Percentiles rank a stretch among this genome's conserved stretches.
Evolutionary conservation across 1,140 invertebrate species (phyloP).

Genomic region (Cydia pomonella): DNA sequence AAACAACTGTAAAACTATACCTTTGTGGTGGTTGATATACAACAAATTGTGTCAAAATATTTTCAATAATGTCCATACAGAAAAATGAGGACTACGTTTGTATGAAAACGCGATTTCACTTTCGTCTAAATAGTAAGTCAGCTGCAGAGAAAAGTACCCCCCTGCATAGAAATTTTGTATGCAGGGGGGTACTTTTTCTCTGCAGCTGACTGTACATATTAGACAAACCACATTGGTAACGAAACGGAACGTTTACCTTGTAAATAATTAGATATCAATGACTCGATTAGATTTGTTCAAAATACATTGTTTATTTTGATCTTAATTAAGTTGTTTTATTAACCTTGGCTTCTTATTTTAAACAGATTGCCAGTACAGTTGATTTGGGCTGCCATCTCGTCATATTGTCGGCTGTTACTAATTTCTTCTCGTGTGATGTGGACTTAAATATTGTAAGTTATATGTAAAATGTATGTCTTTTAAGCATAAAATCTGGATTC

Average conservation of each 20-base stretch:
- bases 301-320: not conserved
- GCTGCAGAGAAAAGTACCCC: too few relatives aligned
- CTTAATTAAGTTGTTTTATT: not conserved
- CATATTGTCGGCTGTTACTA: not conserved
- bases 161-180: too few relatives aligned
- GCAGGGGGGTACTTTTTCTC: too few relatives aligned
- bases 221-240: too few relatives aligned
- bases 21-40: too few relatives aligned
- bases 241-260: not conserved
- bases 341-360: not conserved
- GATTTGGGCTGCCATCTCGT: not conserved
- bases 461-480: not conserved
- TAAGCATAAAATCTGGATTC: not conserved
- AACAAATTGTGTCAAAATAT: too few relatives aligned
- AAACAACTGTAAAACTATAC: too few relatives aligned
- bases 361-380: not conserved
- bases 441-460: slow-evolving; percentile 7
- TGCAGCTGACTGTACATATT: too few relatives aligned
- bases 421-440: slow-evolving; percentile 11
- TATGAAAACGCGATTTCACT: too few relatives aligned
- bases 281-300: not conserved
- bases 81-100: too few relatives aligned
- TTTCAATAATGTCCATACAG: too few relatives aligned
- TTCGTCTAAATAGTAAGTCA: too few relatives aligned
- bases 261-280: not conserved